Percentiles rank a stretch among this genome's conserved stretches.
Evolutionary conservation across 2,888 invertebrate genomes (phyloP).

Genomic region (Tribolium freemani): DNA sequence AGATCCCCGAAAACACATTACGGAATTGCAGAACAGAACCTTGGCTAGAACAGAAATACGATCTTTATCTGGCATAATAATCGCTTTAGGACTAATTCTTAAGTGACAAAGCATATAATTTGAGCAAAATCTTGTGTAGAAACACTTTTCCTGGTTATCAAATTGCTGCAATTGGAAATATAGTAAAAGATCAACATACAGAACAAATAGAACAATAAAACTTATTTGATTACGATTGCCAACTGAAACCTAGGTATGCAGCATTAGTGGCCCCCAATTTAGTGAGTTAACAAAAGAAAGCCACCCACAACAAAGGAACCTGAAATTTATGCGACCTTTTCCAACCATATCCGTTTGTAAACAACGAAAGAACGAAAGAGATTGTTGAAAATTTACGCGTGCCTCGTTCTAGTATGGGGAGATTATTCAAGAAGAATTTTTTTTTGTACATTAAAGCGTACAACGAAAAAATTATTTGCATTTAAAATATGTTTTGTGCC

Average conservation of each 20-base stretch:
- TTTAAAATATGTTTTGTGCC: not conserved
- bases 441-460: not conserved
- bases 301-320: conserved; percentile 20
- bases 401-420: not conserved
- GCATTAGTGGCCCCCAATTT: conserved; percentile 19
- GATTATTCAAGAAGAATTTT: not conserved
- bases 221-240: conserved; percentile 11
- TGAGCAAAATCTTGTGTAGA: not conserved
- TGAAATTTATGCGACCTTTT: conserved; percentile 31
- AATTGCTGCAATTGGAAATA: too few relatives aligned
- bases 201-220: conserved; percentile 10
- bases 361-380: not conserved
- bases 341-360: conserved; percentile 17
- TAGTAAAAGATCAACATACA: not conserved
- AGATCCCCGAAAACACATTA: not conserved
- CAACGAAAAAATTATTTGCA: not conserved
- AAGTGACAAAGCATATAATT: not conserved
- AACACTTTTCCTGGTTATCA: too few relatives aligned
- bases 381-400: conserved; percentile 5
- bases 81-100: conserved; percentile 5
- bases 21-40: too few relatives aligned
- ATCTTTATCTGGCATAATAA: conserved; percentile 18
- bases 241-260: not conserved
- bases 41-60: not conserved
- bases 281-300: conserved; percentile 27